Base-by-base conservation (phyloP, 2,113 vertebrate species). In the Australoheros scitulus region DNA sequence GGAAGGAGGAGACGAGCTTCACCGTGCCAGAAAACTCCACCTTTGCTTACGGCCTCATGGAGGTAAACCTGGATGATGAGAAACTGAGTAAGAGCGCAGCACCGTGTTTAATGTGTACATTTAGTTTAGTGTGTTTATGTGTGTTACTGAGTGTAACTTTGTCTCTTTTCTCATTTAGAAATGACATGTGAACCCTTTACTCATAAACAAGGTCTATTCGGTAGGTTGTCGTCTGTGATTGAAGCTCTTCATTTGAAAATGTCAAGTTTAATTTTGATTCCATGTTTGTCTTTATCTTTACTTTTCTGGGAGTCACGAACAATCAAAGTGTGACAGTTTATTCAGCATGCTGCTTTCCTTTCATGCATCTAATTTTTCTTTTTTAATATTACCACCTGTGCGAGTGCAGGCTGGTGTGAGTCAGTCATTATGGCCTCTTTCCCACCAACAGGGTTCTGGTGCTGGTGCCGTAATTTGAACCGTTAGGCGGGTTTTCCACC, bases 31-130 rank as follows among this genome's bases (percentile, higher is more conserved):
- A 80, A 41, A 26, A 70, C 20, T 59, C 78, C 55, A 70, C 38
- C 36, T 70, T 80, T 47, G 78, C 63, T 47, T 80, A 41, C 29
- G 78, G 78, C 3, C 78, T 80, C 7, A 29, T 22, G 17, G 78
- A 80, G 55, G n/a, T 80, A 29, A n/a, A 32, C 22, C 20, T 70
- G 17, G 36, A 80, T 20, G 7, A 70, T 15, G 34, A 80, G 36
- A 1, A 47, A 13, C 36, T 80, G 63, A 41, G 78, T 80, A 38
- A 70, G 78, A 55, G 3, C 22, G 36, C 63, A 41, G n/a, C 22
- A 29, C 24, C 29, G 43, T 70, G 24, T 64, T 64, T 41, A 43
- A 24, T 41, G 13, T 65, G 41, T 24, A 7, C 0, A 32, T 4
- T 72, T 18, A 22, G 36, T 65, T 22, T 14, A 58, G 15, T 32